Percentiles rank a stretch among this genome's conserved stretches.
Evolutionary conservation across 2,888 invertebrate genomes (phyloP).

Genomic region (Leptopterna dolabrata): DNA sequence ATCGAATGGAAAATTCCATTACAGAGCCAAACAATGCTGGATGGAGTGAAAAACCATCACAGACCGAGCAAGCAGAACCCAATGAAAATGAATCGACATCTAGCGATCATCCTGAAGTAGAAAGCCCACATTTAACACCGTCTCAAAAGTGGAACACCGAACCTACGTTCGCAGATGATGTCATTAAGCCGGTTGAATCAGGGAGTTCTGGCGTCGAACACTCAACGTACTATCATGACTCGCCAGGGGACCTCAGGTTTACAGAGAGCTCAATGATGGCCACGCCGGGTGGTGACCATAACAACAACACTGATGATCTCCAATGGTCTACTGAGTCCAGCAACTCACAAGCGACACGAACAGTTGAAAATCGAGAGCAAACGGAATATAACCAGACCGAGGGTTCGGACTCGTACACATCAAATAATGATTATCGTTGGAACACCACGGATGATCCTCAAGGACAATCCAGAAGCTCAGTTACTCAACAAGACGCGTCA

Average conservation of each 20-base stretch:
- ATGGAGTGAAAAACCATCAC: neutral
- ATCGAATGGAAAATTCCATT: neutral
- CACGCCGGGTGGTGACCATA: no score
- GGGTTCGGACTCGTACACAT: neutral
- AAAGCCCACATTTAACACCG: neutral
- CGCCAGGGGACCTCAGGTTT: no score
- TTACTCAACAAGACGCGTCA: neutral
- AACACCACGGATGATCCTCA: neutral
- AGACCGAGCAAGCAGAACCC: neutral
- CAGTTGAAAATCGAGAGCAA: neutral
- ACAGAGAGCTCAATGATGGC: neutral
- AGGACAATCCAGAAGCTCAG: neutral
- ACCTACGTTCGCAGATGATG: neutral
- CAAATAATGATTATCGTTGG: neutral
- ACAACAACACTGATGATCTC: no score
- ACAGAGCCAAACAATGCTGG: neutral
- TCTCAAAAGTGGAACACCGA: neutral
- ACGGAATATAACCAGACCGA: neutral
- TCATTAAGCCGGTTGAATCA: no score
- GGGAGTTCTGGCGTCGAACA: no score
- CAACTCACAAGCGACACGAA: neutral
- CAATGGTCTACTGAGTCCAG: neutral
- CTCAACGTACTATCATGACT: no score
- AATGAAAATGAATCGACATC: neutral
- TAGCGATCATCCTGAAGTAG: neutral